Evolutionary conservation across 2,888 invertebrate genomes (phyloP), one percentile per base, ranked within the genome.

Genomic region (Scaptomyza cyrtandrae): DNA sequence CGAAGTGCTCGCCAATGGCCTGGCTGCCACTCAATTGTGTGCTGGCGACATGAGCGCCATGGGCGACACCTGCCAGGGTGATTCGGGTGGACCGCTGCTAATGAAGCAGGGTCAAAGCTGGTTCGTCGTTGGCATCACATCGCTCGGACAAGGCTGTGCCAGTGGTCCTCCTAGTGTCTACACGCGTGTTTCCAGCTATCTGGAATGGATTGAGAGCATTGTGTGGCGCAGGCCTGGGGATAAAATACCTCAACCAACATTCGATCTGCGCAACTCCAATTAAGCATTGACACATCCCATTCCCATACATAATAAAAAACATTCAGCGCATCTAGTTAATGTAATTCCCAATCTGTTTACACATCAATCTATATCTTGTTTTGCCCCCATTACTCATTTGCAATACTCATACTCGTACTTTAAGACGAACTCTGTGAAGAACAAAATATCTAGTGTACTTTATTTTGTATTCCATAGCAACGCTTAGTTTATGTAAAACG

Each of bases 131-230:
- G 84, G 84, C 16, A 55, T 85, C 31, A 89, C 89, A 6, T 85
- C 90, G 4, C 73, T 85, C 48, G 90, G 90, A 0, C 77, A 82
- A 46, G 90, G 88, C 5, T 90, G 90, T 31, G 80, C 87, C 56
- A 79, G 76, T 29, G 83, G 85, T 0, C 90, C 90, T 9, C 90
- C 90, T 5, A 83, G 88, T 7, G 72, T 90, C 31, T 90, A 90
- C 33, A 83, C 90, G 0, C 73, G 90, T 16, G 81, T 89, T n/a
- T 90, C 85, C 31, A 75, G 80, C 41, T 90, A 79, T 44, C 53
- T 89, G 7, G 86, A 90, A 31, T 90, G 90, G 90, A 90, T 90
- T 31, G 90, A 90, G 59, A 27, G 62, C 9, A 81, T 81, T 58
- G 82, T 90, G 4, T 90, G 90, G 90, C 87, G 89, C 19, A 14